phyloP scores from a whole-genome alignment of 2,797 vertebrate genomes.

The Tamandua tetradactyla region DNA sequence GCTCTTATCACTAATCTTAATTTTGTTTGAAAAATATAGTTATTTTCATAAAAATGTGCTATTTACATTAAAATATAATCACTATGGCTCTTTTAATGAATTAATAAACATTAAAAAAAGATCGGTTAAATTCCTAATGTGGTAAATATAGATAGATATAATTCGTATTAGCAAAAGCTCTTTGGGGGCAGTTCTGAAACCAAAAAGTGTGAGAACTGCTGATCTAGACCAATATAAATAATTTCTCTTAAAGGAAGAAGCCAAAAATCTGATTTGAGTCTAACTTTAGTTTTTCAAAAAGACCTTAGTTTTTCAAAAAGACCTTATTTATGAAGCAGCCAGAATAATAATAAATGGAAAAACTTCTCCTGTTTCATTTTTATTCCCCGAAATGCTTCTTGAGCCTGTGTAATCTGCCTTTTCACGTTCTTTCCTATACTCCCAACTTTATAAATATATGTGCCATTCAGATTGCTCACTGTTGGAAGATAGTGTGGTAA shows the following conservation, averaged over 20 bases:
- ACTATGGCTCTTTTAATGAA: neutral
- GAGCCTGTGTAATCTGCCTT: neutral
- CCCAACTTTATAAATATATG: neutral
- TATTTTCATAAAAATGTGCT: neutral
- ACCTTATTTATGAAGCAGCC: neutral
- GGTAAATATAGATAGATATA: neutral
- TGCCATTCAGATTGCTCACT: conserved; percentile 77
- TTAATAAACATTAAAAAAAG: neutral
- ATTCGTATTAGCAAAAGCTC: neutral
- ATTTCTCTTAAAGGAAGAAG: neutral
- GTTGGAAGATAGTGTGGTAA: conserved; percentile 72
- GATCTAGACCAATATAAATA: neutral
- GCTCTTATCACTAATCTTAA: neutral
- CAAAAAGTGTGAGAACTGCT: neutral
- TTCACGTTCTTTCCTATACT: neutral
- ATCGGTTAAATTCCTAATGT: neutral
- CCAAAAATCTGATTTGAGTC: neutral
- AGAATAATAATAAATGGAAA: neutral
- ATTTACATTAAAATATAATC: neutral
- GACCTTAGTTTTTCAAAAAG: conserved; percentile 35
- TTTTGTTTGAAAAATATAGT: neutral
- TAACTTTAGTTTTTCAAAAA: conserved; percentile 19
- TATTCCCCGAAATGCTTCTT: neutral
- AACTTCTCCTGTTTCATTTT: neutral
- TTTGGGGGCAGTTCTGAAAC: neutral